These are phyloP conservation scores for Peromyscus leucopus DNA, from an alignment of 2,113 vertebrate species.

Conservation along the genomic window DNA sequence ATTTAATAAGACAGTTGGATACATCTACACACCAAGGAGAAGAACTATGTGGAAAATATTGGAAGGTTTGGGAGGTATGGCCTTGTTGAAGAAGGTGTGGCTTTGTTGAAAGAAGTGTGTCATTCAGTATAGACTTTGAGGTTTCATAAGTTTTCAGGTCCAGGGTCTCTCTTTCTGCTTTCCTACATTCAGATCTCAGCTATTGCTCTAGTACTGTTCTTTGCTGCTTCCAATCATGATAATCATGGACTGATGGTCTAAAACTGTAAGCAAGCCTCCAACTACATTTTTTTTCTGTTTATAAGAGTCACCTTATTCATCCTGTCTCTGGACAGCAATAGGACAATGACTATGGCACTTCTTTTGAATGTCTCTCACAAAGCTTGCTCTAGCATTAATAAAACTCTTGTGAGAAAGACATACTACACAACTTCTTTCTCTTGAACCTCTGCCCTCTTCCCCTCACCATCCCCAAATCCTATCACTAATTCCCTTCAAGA, in stretches of 20 bases:
- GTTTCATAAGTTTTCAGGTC: background rate
- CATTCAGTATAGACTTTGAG: background rate
- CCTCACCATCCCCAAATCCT: background rate
- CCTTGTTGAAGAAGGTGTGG: background rate
- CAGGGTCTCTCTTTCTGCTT: background rate
- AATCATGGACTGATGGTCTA: background rate
- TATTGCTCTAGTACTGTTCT: background rate
- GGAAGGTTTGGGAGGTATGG: background rate
- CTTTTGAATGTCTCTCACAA: background rate
- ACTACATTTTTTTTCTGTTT: background rate
- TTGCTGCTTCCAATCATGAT: background rate
- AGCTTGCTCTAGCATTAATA: background rate
- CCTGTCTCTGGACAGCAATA: background rate
- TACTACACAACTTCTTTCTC: background rate
- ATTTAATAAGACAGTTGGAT: too few species aligned
- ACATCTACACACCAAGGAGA: background rate
- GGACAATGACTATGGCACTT: background rate
- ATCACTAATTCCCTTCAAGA: background rate
- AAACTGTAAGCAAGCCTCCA: background rate
- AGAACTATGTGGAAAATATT: background rate
- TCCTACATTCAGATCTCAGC: background rate
- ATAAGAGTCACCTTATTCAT: background rate
- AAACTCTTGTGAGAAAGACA: background rate
- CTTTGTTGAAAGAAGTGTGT: background rate
- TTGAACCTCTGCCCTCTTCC: background rate